Evolutionary conservation across 2,888 invertebrate species (phyloP).

Genomic region (Sericinus montela): DNA sequence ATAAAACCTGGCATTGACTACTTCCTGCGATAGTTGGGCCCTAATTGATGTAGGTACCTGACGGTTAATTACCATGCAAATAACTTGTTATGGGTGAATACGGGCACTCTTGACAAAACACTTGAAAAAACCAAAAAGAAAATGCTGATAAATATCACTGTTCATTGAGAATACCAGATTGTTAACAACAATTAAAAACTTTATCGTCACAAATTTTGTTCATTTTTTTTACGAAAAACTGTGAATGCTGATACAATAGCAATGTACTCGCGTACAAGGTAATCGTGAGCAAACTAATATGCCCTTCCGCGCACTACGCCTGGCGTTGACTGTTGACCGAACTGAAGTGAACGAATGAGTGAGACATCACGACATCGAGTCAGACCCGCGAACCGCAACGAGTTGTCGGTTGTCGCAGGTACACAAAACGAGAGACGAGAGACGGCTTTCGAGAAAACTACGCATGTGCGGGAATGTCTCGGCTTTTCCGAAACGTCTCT

Average conservation of each 20-base stretch:
- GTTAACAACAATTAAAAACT: not conserved
- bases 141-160: conserved; percentile 1
- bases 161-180: not conserved
- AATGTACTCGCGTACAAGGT: conserved; percentile 4
- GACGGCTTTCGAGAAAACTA: conserved; percentile 45
- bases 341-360: too few species aligned
- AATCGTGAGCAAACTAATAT: conserved; percentile 10
- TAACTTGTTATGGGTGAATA: conserved; percentile 28
- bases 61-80: conserved; percentile 46
- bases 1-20: conserved; percentile 54
- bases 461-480: conserved; percentile 62
- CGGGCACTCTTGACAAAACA: conserved; percentile 14
- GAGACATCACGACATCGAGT: not conserved
- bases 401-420: conserved; percentile 34
- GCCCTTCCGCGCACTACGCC: conserved; percentile 52
- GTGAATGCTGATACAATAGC: not conserved
- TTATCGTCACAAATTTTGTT: not conserved
- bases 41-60: conserved; percentile 38
- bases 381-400: conserved; percentile 26
- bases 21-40: conserved; percentile 38
- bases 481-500: conserved; percentile 51
- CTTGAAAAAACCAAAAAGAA: conserved; percentile 18
- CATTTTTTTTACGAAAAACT: not conserved
- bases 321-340: conserved; percentile 38
- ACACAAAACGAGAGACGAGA: conserved; percentile 36